Evolutionary conservation across 2,113 vertebrate species (phyloP), one percentile per base, ranked within the genome.

Genomic region (Cinclus mexicanus): DNA sequence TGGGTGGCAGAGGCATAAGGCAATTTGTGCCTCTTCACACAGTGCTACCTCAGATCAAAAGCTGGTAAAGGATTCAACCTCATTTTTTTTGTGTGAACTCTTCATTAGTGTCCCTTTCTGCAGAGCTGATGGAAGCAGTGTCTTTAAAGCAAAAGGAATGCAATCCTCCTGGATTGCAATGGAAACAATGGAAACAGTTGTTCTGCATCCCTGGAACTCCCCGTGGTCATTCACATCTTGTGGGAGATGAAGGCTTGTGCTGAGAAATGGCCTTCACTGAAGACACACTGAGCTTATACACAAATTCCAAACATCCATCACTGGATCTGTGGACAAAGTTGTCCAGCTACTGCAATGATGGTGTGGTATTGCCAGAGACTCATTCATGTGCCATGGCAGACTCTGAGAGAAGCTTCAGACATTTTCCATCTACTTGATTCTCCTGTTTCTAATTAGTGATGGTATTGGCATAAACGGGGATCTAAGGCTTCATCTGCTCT

Each of bases 371-470:
- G 50, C 47, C 83, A 70, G 6, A 65, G 33, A 31, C 16, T 33
- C 56, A 7, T 44, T 69, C 25, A 6, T 25, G 25, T 79, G 83
- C 41, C 87, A 93, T 42, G 67, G 84, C 46, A 80, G 80, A 24
- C 52, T 64, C n/a, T 28, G 33, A 76, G 71, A 79, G 63, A 59
- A 55, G 63, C 41, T 18, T 64, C 85, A 90, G 78, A 42, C 28
- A 11, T 50, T 67, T 93, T 64, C 52, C 56, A 70, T 94, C 78
- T 83, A 67, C 41, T 92, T 81, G 68, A 63, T 87, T 41, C 9
- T 35, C 37, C 87, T 85, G 72, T 87, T 96, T 93, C 77, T 95
- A 94, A 95, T 88, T 89, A 92, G 65, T 74, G 68, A 76, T 61
- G 72, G 69, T 35, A 44, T 6, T 94, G 88, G 68, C 60, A 55